Base-by-base conservation (phyloP, 2,797 vertebrate species). In the Urophycis tenuis region DNA sequence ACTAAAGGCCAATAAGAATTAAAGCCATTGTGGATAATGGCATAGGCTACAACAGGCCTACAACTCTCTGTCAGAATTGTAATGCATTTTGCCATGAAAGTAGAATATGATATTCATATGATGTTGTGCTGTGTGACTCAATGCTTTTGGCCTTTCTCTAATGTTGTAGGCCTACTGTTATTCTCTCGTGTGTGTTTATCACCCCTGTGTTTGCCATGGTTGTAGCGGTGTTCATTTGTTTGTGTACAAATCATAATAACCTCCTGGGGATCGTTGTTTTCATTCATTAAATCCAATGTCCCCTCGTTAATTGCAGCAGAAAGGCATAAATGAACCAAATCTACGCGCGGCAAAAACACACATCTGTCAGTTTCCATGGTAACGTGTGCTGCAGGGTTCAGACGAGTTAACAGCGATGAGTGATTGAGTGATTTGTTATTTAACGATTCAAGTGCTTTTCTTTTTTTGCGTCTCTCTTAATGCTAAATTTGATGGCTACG, bases 321-420 rank as follows among this genome's bases (percentile, higher is more conserved):
- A 67, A 67, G 60, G n/a, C 60, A 67, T 67, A 67, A 45, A 49
- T 70, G 30, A 75, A 33, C 32, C 29, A 73, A 53, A 49, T 74
- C 32, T 34, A 17, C 29, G 72, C 35, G 19, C 25, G n/a, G n/a
- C 25, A 29, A 75, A 76, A 11, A 3, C 14, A 6, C 0, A 73
- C 78, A 41, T 25, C 60, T 53, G 17, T 77, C 73, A 73, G 80
- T 85, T 89, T 87, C 87, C 84, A 75, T 15, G 75, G 84, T 33
- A 86, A 87, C 79, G 11, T 10, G 4, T 29, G 60, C 60, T 12
- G n/a, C n/a, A 29, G 60, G 60, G 60, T 67, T 67, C n/a, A 29
- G 60, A 29, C 29, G 60, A 29, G 60, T 67, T 25, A 67, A 29
- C 25, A n/a, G 53, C 22, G 22, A 60, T 25, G 45, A 49, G 45